Evolutionary conservation across 2,888 invertebrate genomes (phyloP).

Genomic region (Horisme vitalbata): DNA sequence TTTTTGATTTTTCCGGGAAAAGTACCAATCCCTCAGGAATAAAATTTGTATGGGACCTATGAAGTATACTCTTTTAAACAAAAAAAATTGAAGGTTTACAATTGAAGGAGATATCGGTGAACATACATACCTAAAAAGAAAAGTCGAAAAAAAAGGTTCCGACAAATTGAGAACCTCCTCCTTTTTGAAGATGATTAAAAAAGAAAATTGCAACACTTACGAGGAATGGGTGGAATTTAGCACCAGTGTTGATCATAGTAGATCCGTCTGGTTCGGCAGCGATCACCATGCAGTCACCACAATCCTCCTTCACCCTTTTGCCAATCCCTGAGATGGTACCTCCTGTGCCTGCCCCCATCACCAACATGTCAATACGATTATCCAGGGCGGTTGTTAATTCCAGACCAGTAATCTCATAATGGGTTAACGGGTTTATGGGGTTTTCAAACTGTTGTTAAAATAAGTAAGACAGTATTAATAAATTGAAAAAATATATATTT

Average conservation of each 20-base stretch:
- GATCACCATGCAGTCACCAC: conserved; percentile 88
- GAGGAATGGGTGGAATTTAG: conserved; percentile 51
- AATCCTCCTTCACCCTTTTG: conserved; percentile 91
- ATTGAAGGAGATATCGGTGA: no score
- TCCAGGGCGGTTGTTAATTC: conserved; percentile 89
- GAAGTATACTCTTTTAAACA: no score
- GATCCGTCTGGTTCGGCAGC: conserved; percentile 93
- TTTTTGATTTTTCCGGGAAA: no score
- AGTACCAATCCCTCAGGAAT: no score
- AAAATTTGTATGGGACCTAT: no score
- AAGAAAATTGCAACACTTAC: conserved; percentile 40
- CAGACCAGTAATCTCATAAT: conserved; percentile 95
- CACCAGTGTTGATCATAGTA: conserved; percentile 83
- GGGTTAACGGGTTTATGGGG: conserved; percentile 94
- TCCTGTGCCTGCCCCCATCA: conserved; percentile 94
- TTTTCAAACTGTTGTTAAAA: conserved; percentile 86
- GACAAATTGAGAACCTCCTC: no score
- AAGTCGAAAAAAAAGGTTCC: no score
- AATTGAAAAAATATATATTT: conserved; percentile 6
- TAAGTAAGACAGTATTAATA: no score
- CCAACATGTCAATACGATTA: conserved; percentile 89
- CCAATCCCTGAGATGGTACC: conserved; percentile 95
- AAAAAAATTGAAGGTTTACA: no score
- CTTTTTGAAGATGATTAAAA: background rate
- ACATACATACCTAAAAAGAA: no score